A percentile compares a stretch with the other conserved stretches of the same genome.
Evolutionary conservation across 1,140 invertebrate species (phyloP).

Genomic region (Globodera rostochiensis): DNA sequence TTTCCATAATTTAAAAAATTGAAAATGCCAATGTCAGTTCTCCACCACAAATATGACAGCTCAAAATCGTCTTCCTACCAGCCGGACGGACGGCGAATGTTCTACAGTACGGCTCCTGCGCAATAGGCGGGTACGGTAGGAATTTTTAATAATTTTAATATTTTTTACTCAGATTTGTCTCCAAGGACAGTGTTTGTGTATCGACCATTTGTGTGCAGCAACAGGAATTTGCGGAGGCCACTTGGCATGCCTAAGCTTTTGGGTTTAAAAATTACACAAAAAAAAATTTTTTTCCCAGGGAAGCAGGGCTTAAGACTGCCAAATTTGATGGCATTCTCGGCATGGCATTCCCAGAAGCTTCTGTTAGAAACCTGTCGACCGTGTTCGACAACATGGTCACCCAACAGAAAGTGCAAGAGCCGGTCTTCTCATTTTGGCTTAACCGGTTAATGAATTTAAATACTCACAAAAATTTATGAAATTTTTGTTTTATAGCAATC

Average conservation of each 20-base stretch:
- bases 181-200: conserved; percentile 46
- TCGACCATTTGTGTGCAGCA: conserved; percentile 57
- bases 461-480: too few relatives aligned
- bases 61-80: conserved; percentile 80
- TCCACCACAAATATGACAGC: conserved; percentile 93
- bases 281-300: conserved; percentile 66
- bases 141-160: background rate
- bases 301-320: conserved; percentile 80
- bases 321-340: conserved; percentile 98
- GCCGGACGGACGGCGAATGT: conserved; percentile 85
- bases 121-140: conserved; percentile 80
- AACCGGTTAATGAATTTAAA: conserved; percentile 67
- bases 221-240: conserved; percentile 95
- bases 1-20: conserved; percentile 2
- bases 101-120: conserved; percentile 93
- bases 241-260: conserved; percentile 67
- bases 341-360: conserved; percentile 83
- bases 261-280: too few relatives aligned
- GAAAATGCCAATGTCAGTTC: conserved; percentile 70
- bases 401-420: conserved; percentile 77
- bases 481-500: conserved; percentile 52
- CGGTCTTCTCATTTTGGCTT: conserved; percentile 95
- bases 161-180: background rate
- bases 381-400: conserved; percentile 91
- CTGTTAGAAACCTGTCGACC: conserved; percentile 72